Base-by-base conservation (phyloP, 2,888 invertebrate genomes). In the Thymelicus acteon region DNA sequence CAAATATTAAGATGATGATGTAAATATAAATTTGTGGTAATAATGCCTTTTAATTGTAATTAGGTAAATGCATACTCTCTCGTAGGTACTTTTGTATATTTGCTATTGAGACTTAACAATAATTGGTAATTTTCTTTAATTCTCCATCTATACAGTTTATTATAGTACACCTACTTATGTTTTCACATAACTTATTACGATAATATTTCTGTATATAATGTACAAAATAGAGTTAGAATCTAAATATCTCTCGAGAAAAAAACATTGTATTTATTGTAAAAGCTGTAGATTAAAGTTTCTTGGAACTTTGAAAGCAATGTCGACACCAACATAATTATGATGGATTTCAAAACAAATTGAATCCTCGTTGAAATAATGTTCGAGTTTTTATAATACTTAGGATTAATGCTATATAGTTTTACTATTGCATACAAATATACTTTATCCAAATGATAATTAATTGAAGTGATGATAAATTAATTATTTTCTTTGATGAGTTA, bases 271-370 rank as follows among this genome's bases (percentile, higher is more conserved):
- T 72, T 68, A 72, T 58, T 67, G 63, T 60, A 67, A 67, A 64
- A 67, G 60, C 62, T 63, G 48, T 44, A 64, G 64, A 70, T 70
- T 70, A 64, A 60, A 64, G 52, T 70, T 70, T 60, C 60, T 57
- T 40, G 52, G 49, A 70, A 70, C 40, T 70, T 64, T 60, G 64
- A 58, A 58, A 63, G 63, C 63, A 49, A 64, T 64, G 69, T 52
- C 70, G 70, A 52, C 70, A 70, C 60, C 48, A 39, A 64, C 60
- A 70, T 64, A 70, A 70, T 64, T 70, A 70, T 69, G 70, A 70
- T 70, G 70, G 70, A 70, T 60, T 49, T 64, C 24, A 24, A 64
- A 58, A 58, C 48, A 58, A 58, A 69, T 58, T 69, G 47, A 58
- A 69, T 63, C 52, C 54, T n/a, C 52, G 19, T 31, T n/a, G 52